phyloP scores from a whole-genome alignment of 2,888 invertebrate species.

The Sepioteuthis lessoniana region DNA sequence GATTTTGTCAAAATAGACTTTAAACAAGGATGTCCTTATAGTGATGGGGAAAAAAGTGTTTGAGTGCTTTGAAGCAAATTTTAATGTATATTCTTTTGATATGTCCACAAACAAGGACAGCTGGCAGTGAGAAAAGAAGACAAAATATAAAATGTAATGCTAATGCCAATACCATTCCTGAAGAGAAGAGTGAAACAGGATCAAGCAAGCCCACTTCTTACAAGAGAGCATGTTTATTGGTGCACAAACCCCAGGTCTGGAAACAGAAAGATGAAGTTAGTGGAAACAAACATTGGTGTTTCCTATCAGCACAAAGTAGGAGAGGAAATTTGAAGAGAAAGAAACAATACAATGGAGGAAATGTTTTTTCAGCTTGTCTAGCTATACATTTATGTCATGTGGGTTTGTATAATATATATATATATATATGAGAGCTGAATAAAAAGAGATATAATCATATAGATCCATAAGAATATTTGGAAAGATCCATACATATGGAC shows the following conservation, averaged over 20 bases:
- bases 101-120: not conserved
- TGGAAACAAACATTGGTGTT: not conserved
- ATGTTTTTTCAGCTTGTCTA: not conserved
- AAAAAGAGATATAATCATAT: too few relatives aligned
- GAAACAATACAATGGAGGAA: not conserved
- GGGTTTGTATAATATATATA: not conserved
- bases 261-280: not conserved
- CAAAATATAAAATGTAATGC: not conserved
- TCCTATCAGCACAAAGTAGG: not conserved
- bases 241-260: not conserved
- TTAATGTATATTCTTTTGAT: not conserved
- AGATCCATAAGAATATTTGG: too few relatives aligned
- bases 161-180: not conserved
- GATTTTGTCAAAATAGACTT: not conserved
- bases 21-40: not conserved
- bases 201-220: not conserved
- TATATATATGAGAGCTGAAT: not conserved
- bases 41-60: not conserved
- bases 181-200: not conserved
- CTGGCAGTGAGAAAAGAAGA: not conserved
- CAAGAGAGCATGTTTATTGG: constrained; percentile 12
- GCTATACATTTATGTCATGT: too few relatives aligned
- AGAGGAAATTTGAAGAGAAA: not conserved
- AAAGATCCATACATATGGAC: too few relatives aligned
- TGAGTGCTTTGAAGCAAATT: not conserved